These are phyloP conservation scores for Drosophila helvetica DNA, from an alignment of 2,888 invertebrate species.

Conservation along the genomic window DNA sequence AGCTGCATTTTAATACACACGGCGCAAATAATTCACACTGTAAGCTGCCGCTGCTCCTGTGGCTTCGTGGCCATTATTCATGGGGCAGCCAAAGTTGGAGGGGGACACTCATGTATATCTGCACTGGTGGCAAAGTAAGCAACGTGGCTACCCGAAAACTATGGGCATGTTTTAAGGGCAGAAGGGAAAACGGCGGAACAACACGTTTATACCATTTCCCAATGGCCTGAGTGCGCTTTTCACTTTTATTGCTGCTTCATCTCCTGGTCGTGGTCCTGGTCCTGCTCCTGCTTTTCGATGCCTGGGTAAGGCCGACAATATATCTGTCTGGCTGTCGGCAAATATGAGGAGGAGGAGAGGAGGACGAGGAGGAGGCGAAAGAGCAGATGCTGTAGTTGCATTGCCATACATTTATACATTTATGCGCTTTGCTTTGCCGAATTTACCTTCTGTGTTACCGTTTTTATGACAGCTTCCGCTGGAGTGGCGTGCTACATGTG, in stretches of 20 bases:
- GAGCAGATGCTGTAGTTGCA: conserved; percentile 43
- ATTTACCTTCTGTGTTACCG: conserved; percentile 41
- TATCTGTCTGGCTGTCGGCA: conserved; percentile 57
- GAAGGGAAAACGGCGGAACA: conserved; percentile 25
- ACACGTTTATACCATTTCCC: conserved; percentile 77
- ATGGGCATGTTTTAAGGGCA: conserved; percentile 52
- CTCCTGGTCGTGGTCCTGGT: conserved; percentile 11
- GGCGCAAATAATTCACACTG: conserved; percentile 74
- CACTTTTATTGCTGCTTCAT: conserved; percentile 64
- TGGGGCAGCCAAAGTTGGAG: conserved; percentile 52
- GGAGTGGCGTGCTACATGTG: conserved; percentile 64
- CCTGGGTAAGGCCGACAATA: conserved; percentile 45
- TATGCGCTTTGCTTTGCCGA: conserved; percentile 65
- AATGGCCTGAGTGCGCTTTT: conserved; percentile 70
- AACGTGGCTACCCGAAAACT: conserved; percentile 44
- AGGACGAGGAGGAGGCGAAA: conserved; percentile 15
- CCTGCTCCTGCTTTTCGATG: not conserved
- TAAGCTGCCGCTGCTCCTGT: conserved; percentile 54
- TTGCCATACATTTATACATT: conserved; percentile 68
- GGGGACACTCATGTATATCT: conserved; percentile 17
- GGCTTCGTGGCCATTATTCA: conserved; percentile 65
- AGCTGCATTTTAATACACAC: conserved; percentile 79
- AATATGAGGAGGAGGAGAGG: conserved; percentile 40
- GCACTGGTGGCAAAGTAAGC: conserved; percentile 27
- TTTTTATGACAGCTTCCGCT: conserved; percentile 71